phyloP scores from a whole-genome alignment of 2,888 invertebrate genomes.

The Blera fallax region DNA sequence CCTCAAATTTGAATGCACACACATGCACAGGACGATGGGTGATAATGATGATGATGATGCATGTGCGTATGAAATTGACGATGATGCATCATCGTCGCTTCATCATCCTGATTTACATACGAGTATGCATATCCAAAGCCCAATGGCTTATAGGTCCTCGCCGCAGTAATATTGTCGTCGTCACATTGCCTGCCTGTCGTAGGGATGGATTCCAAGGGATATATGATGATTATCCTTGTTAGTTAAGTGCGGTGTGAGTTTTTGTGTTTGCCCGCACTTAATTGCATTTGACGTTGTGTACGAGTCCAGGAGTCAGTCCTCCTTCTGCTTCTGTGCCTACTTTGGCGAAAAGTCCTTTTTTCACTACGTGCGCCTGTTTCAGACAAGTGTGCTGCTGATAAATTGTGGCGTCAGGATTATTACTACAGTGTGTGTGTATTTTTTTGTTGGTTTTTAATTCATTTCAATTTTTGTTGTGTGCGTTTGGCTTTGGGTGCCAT shows the following conservation, averaged over 20 bases:
- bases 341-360: constrained; percentile 3
- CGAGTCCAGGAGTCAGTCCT: neutral
- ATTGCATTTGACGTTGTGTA: constrained; percentile 39
- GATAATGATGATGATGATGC: neutral
- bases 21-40: neutral
- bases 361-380: neutral
- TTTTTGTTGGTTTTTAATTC: constrained; percentile 17
- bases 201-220: neutral
- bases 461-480: neutral
- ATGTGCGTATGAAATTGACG: neutral
- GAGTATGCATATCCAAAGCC: constrained; percentile 19
- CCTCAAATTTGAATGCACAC: constrained; percentile 1
- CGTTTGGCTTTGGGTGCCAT: neutral
- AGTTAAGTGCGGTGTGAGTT: neutral
- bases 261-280: constrained; percentile 28
- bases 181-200: neutral
- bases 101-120: constrained; percentile 40
- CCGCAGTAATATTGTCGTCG: neutral
- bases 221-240: neutral
- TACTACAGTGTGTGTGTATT: neutral
- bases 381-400: constrained; percentile 25
- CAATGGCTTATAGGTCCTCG: neutral
- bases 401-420: constrained; percentile 40
- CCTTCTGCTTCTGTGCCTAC: neutral
- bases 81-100: constrained; percentile 20